Base-by-base conservation (phyloP, 2,113 vertebrate species). In the Leucoraja erinaceus region DNA sequence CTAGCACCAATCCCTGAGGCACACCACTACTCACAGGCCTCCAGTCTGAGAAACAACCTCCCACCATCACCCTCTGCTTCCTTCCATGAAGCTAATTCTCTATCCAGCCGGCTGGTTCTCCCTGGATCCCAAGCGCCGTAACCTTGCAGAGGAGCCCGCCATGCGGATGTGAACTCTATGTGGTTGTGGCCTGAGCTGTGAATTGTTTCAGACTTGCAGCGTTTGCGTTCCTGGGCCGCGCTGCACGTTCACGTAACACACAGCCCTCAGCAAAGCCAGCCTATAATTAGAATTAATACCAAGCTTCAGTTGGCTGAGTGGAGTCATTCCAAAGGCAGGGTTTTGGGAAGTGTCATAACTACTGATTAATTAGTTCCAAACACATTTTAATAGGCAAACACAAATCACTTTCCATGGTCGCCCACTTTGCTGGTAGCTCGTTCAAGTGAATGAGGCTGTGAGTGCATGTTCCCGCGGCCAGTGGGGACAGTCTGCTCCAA, bases 371-470 rank as follows among this genome's bases (percentile, higher is more conserved):
- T 91, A 91, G 90, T 91, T 91, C 66, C 90, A 72, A 74, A 91
- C 68, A 91, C 90, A 91, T 91, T 91, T 91, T 91, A 91, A 91
- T 91, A 91, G 90, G 90, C 66, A 91, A 91, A 91, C 90, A 91
- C 90, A 91, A 91, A 91, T 91, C 90, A 91, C 66, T 91, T 91
- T 72, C 90, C 38, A 72, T 22, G 72, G 90, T 47, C 8, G 90
- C 90, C 90, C 90, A 72, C 31, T 91, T 91, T 91, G 66, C 90
- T 91, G 90, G 25, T 33, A 91, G 90, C 68, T 68, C 72, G 72
- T 91, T 91, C 59, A 91, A 72, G 66, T 70, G 90, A 91, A 91
- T 91, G 90, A 91, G 68, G 72, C 33, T 72, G 68, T 91, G 66
- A 91, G 66, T 90, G n/a, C 59, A 91, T 33, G 38, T 91, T 91